phyloP scores from a whole-genome alignment of 2,888 invertebrate genomes.

The Salticus scenicus region DNA sequence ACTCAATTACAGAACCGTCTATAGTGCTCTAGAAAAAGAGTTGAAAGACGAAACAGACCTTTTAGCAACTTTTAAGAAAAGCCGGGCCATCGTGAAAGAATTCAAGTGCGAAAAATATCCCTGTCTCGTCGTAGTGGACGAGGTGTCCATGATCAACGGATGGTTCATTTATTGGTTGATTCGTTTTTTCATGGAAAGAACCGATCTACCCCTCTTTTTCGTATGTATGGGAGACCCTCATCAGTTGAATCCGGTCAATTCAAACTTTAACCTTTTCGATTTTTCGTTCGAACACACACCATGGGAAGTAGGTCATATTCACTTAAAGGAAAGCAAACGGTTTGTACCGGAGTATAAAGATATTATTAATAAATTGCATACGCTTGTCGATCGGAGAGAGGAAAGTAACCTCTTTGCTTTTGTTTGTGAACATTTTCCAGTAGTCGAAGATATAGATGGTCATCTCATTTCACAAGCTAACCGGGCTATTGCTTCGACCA shows the following conservation, averaged over 20 bases:
- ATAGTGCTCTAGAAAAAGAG: neutral
- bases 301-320: neutral
- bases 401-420: neutral
- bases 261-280: neutral
- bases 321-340: conserved; percentile 1
- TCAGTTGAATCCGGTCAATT: conserved; percentile 2
- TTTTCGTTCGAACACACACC: neutral
- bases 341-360: neutral
- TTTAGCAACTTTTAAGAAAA: neutral
- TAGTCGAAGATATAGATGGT: neutral
- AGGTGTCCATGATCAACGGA: neutral
- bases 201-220: neutral
- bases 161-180: neutral
- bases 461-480: neutral
- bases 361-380: neutral
- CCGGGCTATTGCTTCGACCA: neutral
- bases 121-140: neutral
- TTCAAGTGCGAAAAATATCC: neutral
- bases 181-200: neutral
- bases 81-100: neutral
- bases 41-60: neutral
- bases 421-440: neutral
- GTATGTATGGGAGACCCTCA: neutral
- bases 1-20: neutral
- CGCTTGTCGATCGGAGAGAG: neutral